phyloP scores from a whole-genome alignment of 2,888 invertebrate species.

The Cephus pygmeus region DNA sequence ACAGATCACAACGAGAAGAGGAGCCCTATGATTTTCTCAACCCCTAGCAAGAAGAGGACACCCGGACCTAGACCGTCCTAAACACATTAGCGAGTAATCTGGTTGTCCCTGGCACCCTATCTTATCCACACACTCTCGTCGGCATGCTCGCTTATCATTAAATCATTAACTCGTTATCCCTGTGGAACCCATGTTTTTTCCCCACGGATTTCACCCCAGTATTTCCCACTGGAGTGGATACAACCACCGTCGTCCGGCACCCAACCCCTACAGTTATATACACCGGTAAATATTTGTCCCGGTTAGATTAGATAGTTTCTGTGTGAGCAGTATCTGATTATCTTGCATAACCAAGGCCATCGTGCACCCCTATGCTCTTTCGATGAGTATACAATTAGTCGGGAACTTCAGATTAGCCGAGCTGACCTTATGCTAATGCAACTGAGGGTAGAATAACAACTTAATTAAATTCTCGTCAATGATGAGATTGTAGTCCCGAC shows the following conservation, averaged over 20 bases:
- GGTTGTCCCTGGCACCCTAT: constrained; percentile 43
- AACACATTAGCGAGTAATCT: constrained; percentile 55
- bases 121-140: constrained; percentile 32
- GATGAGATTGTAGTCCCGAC: neutral
- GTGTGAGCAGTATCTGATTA: neutral
- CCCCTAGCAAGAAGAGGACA: constrained; percentile 18
- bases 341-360: neutral
- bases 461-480: constrained; percentile 5
- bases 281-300: neutral
- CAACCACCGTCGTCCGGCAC: neutral
- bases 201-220: constrained; percentile 20
- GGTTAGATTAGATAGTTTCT: constrained; percentile 1
- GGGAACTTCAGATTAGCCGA: constrained; percentile 2
- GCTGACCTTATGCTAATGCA: neutral
- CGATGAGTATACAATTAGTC: constrained; percentile 2
- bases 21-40: constrained; percentile 15
- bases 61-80: constrained; percentile 44
- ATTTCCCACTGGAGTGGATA: constrained; percentile 12
- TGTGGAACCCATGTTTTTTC: constrained; percentile 26
- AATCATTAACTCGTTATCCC: constrained; percentile 50
- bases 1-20: constrained; percentile 4
- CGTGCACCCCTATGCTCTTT: neutral
- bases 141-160: constrained; percentile 42
- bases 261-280: neutral
- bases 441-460: constrained; percentile 1